These are phyloP conservation scores for Arenicola marina DNA, from an alignment of 2,888 invertebrate genomes.

Conservation along the genomic window DNA sequence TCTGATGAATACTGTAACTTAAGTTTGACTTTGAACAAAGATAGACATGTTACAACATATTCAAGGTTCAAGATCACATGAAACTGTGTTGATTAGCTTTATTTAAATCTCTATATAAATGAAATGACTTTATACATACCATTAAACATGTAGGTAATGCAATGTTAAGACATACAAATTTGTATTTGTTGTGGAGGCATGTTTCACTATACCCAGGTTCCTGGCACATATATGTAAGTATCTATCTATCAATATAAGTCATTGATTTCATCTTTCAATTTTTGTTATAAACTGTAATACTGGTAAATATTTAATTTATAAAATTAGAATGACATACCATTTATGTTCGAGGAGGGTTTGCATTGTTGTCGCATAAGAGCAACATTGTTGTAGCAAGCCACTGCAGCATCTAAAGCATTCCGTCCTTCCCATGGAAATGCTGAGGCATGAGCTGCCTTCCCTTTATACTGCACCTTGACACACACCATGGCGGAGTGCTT, in stretches of 20 bases:
- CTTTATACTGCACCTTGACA: slow-evolving; percentile 30
- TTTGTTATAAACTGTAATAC: too few species aligned
- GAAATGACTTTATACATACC: background rate
- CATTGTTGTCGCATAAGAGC: slow-evolving; percentile 57
- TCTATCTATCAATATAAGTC: background rate
- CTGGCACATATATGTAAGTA: background rate
- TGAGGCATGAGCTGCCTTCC: slow-evolving; percentile 43
- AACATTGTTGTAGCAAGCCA: slow-evolving; percentile 55
- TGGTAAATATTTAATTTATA: background rate
- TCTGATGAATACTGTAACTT: too few species aligned
- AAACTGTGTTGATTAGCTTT: too few species aligned
- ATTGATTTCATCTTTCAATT: background rate
- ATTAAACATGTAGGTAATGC: background rate
- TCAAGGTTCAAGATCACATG: too few species aligned
- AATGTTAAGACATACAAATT: background rate
- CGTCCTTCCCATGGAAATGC: slow-evolving; percentile 54
- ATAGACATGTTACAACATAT: too few species aligned
- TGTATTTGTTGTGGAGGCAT: background rate
- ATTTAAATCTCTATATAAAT: background rate
- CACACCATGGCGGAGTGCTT: slow-evolving; percentile 12
- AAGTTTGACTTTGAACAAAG: too few species aligned
- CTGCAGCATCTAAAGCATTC: slow-evolving; percentile 60
- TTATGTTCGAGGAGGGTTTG: slow-evolving; percentile 55
- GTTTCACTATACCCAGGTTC: background rate
- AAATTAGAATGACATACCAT: slow-evolving; percentile 40